A percentile compares a stretch with the other conserved stretches of the same genome.
Conservation (phyloP, 1,140 invertebrate species). For the Vanessa tameamea region DNA sequence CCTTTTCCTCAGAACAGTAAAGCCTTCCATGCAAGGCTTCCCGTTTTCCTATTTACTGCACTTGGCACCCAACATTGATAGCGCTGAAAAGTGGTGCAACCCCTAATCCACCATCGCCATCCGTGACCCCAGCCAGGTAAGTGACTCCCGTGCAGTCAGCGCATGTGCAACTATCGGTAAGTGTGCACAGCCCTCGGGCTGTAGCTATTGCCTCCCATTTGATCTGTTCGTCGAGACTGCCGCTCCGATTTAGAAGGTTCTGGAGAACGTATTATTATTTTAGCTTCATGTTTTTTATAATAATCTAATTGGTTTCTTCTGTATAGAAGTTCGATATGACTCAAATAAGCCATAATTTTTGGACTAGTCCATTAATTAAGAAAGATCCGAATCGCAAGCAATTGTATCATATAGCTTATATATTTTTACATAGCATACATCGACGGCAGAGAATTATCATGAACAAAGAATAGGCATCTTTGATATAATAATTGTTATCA, state of each 20-base stretch:
- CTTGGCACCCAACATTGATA: constrained; percentile 58
- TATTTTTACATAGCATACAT: too few relatives aligned
- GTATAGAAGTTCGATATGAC: too few relatives aligned
- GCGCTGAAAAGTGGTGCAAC: constrained; percentile 62
- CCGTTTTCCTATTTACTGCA: constrained; percentile 45
- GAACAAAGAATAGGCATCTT: too few relatives aligned
- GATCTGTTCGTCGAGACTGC: constrained; percentile 63
- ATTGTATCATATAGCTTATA: too few relatives aligned
- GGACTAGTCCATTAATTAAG: too few relatives aligned
- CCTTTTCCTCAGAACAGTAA: background rate
- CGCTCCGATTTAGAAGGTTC: constrained; percentile 62
- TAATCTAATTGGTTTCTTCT: too few relatives aligned
- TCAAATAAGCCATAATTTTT: too few relatives aligned
- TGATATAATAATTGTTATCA: too few relatives aligned
- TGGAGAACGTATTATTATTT: constrained; percentile 32
- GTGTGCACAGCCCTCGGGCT: constrained; percentile 63
- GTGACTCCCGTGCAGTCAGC: constrained; percentile 61
- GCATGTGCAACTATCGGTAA: constrained; percentile 68
- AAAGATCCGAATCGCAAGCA: too few relatives aligned
- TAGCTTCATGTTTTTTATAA: too few relatives aligned
- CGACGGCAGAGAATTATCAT: too few relatives aligned
- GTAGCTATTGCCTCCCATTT: constrained; percentile 75
- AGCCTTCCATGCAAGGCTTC: background rate
- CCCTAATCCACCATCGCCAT: constrained; percentile 65
- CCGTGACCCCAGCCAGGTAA: constrained; percentile 58